Base-by-base conservation (phyloP, 2,113 vertebrate genomes). In the Lophotis ruficrista region DNA sequence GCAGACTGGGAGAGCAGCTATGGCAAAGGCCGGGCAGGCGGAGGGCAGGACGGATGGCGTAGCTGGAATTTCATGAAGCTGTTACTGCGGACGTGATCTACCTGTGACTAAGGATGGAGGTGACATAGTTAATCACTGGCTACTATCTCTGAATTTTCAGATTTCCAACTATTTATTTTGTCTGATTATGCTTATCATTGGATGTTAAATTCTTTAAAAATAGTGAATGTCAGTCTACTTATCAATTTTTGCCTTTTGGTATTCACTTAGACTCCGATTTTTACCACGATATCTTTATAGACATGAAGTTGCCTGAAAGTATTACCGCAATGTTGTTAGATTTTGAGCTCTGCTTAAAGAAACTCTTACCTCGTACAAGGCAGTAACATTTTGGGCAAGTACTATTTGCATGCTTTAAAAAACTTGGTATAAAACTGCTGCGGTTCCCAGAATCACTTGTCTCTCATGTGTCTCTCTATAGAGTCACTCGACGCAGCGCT, bases 341-440 rank as follows among this genome's bases (percentile, higher is more conserved):
- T 83, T 90, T 91, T 82, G 28, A 82, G 38, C 65, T 86, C n/a
- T 72, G 10, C 20, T 70, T 69, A 35, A 89, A 70, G n/a, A 78
- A 70, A 54, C 16, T 61, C 68, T 76, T 72, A 10, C 2, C n/a
- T 88, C 41, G 16, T 38, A 61, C 33, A 73, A 61, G 58, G n/a
- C 75, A 61, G 33, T 30, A 73, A 28, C 14, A 31, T 54, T 89
- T 77, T 30, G 58, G 45, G 62, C 6, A 80, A 58, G 18, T 58
- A 19, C 16, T 50, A 12, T 41, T 66, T 25, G 50, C 1, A 3
- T 45, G 57, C 54, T 69, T 76, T 69, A 47, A 69, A 87, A 41
- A 71, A 57, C 53, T n/a, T 14, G 10, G 10, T 69, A 35, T 30
- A 47, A 86, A 80, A 28, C 14, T 62, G 17, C 66, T 37, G 15